Evolutionary conservation across 2,888 invertebrate species (phyloP).

Genomic region (Nephrotoma appendiculata): DNA sequence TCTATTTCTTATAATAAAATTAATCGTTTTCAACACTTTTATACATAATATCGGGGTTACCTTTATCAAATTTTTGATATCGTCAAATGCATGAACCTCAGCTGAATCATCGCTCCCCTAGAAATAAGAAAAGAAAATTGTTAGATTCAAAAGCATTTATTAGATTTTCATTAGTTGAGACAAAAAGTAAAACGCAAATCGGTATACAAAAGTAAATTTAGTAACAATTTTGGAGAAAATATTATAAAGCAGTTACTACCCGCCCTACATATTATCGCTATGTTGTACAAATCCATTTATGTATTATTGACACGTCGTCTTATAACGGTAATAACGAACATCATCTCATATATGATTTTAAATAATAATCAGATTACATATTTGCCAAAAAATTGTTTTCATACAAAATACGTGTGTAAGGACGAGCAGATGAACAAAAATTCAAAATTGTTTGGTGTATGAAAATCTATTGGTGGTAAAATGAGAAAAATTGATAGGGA

Average conservation of each 20-base stretch:
- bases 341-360: not conserved
- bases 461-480: not conserved
- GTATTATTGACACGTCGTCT: not conserved
- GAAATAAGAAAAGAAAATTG: slow-evolving; percentile 15
- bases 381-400: not conserved
- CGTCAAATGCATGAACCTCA: slow-evolving; percentile 45
- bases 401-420: not conserved
- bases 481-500: not conserved
- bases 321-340: not conserved
- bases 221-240: too few species aligned
- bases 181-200: not conserved
- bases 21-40: not conserved
- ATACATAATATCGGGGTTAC: slow-evolving; percentile 25
- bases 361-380: not conserved
- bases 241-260: too few species aligned
- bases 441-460: not conserved
- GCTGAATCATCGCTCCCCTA: slow-evolving; percentile 49
- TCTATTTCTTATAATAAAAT: not conserved
- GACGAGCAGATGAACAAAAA: not conserved
- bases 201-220: too few species aligned
- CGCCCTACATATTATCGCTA: too few species aligned
- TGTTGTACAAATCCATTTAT: not conserved
- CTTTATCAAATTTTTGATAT: slow-evolving; percentile 46
- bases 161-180: not conserved
- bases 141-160: not conserved